Base-by-base conservation (phyloP, 2,888 invertebrate species). In the Aquatica leii region DNA sequence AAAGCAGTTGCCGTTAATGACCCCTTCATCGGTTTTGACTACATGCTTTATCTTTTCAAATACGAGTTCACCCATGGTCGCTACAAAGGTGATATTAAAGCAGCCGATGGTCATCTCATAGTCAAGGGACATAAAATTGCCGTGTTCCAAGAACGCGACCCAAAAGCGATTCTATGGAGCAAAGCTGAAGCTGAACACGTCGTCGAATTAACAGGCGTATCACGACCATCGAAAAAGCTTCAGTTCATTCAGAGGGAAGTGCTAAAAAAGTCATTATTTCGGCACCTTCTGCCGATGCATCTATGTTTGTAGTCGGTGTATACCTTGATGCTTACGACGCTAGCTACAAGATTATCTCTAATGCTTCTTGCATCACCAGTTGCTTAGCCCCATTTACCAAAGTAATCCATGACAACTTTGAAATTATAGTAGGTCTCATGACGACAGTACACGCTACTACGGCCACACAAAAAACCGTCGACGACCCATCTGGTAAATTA, bases 1-100 rank as follows among this genome's bases (percentile, higher is more conserved):
- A 75, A 88, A 86, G 84, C 93, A 73, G 84, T 87, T 59, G 92
- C 92, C 55, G 86, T 95, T 73, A 95, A 95, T 79, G 94, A 95
- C 80, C 94, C 95, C 4, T 93, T 91, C 79, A 88, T 93, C 73
- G 86, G 87, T 67, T 83, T 89, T 35, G 90, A 92, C 67, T 93
- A 94, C 81, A 92, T 95, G 87, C 90, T 90, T 51, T 94, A 95
- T 82, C 86, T 95, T 82, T 90, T 94, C 79, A 92, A 92, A 81
- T 93, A 92, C 80, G 95, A 95, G 81, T 93, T 94, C 1, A 92
- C 92, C n/a, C 94, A 94, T 80, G 94, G 94, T 3, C 85, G 83
- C 73, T 85, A 84, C 61, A 79, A 78, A 20, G 84, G 83, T 0
- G 80, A 80, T 34, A 77, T 88, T 77, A 82, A 68, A 43, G 49